Conservation (phyloP, 2,888 invertebrate species). For the Theretra japonica region DNA sequence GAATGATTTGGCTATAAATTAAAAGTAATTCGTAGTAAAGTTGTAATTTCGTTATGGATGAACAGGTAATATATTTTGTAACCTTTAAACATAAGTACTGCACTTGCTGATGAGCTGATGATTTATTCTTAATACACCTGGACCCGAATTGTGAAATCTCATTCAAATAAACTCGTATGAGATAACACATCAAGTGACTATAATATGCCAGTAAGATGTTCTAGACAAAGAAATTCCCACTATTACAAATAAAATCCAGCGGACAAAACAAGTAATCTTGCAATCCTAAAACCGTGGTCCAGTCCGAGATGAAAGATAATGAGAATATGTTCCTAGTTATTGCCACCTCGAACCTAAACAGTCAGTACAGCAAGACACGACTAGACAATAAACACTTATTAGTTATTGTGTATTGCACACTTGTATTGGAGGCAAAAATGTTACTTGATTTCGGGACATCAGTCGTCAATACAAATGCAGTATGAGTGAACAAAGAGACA, state of each 20-base stretch:
- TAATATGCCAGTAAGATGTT: no score
- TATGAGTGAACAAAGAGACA: neutral
- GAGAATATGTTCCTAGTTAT: neutral
- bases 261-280: no score
- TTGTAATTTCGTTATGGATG: constrained; percentile 5
- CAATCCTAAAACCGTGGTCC: no score
- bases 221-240: no score
- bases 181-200: neutral
- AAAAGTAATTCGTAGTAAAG: constrained; percentile 2
- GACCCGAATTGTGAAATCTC: neutral
- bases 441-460: neutral
- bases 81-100: neutral
- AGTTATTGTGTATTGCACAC: neutral
- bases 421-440: neutral
- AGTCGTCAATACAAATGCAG: neutral
- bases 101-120: constrained; percentile 1
- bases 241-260: no score
- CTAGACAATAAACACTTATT: neutral
- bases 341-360: neutral
- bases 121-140: neutral
- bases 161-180: neutral
- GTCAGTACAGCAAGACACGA: neutral
- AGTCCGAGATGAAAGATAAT: no score
- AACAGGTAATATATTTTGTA: neutral
- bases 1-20: neutral